Evolutionary conservation across 2,888 invertebrate species (phyloP), one percentile per base, ranked within the genome.

Genomic region (Coleophora flavipennella): DNA sequence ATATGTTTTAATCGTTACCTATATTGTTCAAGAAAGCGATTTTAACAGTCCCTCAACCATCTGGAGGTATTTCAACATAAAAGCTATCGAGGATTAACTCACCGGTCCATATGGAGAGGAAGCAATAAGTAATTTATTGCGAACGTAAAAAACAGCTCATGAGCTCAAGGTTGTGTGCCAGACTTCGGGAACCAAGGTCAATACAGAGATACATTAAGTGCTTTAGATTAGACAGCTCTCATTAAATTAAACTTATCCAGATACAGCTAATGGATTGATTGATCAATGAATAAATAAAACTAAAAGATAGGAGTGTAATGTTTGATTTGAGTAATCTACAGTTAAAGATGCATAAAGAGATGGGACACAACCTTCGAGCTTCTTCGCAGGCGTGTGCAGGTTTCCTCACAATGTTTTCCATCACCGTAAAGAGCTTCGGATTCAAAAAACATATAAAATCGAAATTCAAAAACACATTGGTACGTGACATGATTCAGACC

Each of bases 121-220:
- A 64, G 72, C 53, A 57, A 74, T 73, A 72, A 64, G 50, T 54
- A 62, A 66, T 65, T 74, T 69, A 69, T 66, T 66, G 56, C 58
- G 50, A 57, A 52, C 55, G 44, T 31, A 57, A 51, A 62, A 61
- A 57, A 64, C 72, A 62, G 71, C 39, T 9, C 20, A 41, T 8
- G 13, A 55, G 71, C 55, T 64, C 78, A 78, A 77, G 79, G 79
- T 55, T 62, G 49, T 39, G 49, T 52, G 53, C 45, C 51, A 55
- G 54, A 65, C 62, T 55, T 55, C 57, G 53, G 48, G 46, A 53
- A 42, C 48, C 57, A 69, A 71, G 66, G 69, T 63, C 60, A 56
- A 35, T 31, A 41, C 41, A 38, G 39, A 58, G 57, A 62, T 59
- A 58, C 55, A 50, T 47, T 59, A 57, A 67, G 61, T 65, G 67